Conservation (phyloP, 2,797 vertebrate genomes). For the Carcharodon carcharias region DNA sequence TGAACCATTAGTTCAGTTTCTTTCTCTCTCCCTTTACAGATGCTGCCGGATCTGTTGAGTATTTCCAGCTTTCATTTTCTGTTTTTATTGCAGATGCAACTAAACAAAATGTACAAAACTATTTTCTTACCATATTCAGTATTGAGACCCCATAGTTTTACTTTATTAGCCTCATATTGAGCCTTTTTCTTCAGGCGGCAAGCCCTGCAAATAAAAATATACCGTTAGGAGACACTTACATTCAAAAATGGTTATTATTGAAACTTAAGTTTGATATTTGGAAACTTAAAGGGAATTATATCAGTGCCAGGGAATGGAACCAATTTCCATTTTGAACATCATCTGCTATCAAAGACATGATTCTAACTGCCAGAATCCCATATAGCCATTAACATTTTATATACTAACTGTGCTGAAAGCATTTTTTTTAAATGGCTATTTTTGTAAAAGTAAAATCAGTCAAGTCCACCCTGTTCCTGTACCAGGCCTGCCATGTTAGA, state of each 20-base stretch:
- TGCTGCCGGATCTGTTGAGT: neutral
- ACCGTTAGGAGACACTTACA: slow-evolving; percentile 43
- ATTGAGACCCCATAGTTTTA: slow-evolving; percentile 97
- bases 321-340: neutral
- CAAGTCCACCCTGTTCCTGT: neutral
- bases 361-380: neutral
- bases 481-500: neutral
- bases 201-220: slow-evolving; percentile 62
- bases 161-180: slow-evolving; percentile 98
- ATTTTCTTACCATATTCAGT: slow-evolving; percentile 84
- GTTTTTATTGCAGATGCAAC: neutral
- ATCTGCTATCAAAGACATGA: neutral
- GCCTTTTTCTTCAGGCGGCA: slow-evolving; percentile 99
- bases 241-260: slow-evolving; percentile 1
- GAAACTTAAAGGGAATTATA: neutral
- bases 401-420: neutral
- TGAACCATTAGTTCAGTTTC: neutral
- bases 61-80: neutral
- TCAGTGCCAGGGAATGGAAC: neutral
- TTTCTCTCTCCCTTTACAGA: neutral
- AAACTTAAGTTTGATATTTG: neutral
- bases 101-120: neutral
- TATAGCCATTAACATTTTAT: neutral
- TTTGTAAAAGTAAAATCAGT: neutral
- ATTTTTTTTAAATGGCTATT: neutral